Evolutionary conservation across 2,797 vertebrate genomes (phyloP).

Genomic region (Cuculus canorus): DNA sequence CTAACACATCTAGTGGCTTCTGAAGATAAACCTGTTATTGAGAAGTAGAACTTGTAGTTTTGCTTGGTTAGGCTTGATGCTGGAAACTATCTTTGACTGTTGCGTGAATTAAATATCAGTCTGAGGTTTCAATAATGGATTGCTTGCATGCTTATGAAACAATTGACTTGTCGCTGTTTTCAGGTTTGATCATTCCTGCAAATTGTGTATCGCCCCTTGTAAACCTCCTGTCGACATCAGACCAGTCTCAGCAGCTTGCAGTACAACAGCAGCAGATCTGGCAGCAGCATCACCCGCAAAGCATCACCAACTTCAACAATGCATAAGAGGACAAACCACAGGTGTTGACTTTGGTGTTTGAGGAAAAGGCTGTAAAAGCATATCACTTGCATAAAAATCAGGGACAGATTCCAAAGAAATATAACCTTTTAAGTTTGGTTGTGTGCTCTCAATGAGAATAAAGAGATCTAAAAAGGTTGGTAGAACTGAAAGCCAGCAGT

Average conservation of each 20-base stretch:
- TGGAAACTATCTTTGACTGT: accelerated
- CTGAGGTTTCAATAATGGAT: not conserved
- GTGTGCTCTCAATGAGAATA: conserved; percentile 74
- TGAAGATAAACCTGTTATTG: not conserved
- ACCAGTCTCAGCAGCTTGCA: conserved; percentile 96
- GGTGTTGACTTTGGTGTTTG: conserved; percentile 65
- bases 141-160: not conserved
- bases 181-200: conserved; percentile 98
- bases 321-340: conserved; percentile 73
- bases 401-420: conserved; percentile 90
- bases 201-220: conserved; percentile 93
- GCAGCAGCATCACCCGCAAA: conserved; percentile 98
- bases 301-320: conserved; percentile 88
- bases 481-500: conserved; percentile 74
- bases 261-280: conserved; percentile 97
- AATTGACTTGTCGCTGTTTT: not conserved
- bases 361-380: conserved; percentile 74
- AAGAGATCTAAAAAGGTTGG: conserved; percentile 74
- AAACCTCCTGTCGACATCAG: conserved; percentile 94
- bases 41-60: not conserved
- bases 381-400: conserved; percentile 83
- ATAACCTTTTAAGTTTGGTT: conserved; percentile 79
- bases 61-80: not conserved
- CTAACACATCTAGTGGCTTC: not conserved
- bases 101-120: not conserved